These are phyloP conservation scores for Xylota sylvarum DNA, from an alignment of 2,888 invertebrate genomes.

Conservation along the genomic window DNA sequence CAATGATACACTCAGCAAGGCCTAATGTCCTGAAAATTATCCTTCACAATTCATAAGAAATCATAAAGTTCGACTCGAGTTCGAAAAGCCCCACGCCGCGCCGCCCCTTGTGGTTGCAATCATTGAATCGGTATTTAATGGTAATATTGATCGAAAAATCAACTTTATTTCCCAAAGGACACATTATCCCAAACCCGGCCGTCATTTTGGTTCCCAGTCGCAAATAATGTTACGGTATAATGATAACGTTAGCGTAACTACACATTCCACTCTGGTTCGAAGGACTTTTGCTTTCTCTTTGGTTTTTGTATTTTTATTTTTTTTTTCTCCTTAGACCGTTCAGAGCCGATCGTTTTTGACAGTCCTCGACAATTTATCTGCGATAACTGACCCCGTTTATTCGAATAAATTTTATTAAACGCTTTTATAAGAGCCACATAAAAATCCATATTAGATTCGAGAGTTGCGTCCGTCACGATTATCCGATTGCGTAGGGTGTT, in stretches of 20 bases:
- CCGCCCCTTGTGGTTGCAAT: constrained; percentile 38
- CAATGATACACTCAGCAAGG: constrained; percentile 31
- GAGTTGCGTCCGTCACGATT: constrained; percentile 44
- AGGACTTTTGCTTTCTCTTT: not conserved
- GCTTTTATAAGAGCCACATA: constrained; percentile 66
- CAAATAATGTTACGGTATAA: constrained; percentile 68
- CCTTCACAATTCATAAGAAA: constrained; percentile 52
- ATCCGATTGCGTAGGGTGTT: constrained; percentile 34
- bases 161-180: constrained; percentile 72
- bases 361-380: constrained; percentile 69
- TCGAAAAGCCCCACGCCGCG: not conserved
- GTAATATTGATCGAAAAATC: constrained; percentile 71
- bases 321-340: not conserved
- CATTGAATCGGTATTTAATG: constrained; percentile 72
- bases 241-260: constrained; percentile 57
- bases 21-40: constrained; percentile 40
- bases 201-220: constrained; percentile 43
- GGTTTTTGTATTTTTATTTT: not conserved
- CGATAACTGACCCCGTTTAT: constrained; percentile 59
- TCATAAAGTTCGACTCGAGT: constrained; percentile 31
- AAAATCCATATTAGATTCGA: constrained; percentile 60
- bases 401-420: constrained; percentile 76
- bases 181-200: constrained; percentile 58
- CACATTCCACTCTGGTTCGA: constrained; percentile 15
- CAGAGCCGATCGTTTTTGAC: constrained; percentile 65